Percentiles rank a stretch among this genome's conserved stretches.
Evolutionary conservation across 1,140 invertebrate genomes (phyloP).

Genomic region (Mya arenaria): DNA sequence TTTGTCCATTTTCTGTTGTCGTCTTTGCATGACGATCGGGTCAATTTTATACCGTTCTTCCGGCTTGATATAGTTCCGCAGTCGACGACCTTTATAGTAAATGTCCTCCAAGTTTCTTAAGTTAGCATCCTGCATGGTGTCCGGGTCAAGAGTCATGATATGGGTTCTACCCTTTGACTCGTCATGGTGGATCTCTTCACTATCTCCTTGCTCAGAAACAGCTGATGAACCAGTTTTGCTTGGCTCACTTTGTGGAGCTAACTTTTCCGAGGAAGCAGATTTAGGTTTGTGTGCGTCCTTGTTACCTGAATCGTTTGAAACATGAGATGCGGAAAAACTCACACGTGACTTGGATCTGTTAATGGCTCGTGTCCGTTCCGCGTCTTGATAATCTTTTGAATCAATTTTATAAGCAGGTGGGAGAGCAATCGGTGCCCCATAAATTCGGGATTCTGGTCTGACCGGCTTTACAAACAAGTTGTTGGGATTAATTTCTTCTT

Average conservation of each 20-base stretch:
- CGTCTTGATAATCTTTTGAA: constrained; percentile 44
- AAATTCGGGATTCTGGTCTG: neutral
- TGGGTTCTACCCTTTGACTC: neutral
- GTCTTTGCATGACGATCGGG: constrained; percentile 36
- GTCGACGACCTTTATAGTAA: constrained; percentile 9
- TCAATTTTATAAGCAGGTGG: constrained; percentile 36
- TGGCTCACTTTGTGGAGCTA: neutral
- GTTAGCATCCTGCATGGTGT: constrained; percentile 14
- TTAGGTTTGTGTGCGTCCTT: neutral
- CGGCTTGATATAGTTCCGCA: constrained; percentile 38
- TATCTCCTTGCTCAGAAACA: neutral
- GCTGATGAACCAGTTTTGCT: neutral
- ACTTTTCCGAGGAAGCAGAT: neutral
- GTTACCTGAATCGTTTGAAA: neutral
- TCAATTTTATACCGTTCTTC: constrained; percentile 46
- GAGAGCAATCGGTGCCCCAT: neutral
- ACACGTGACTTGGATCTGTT: constrained; percentile 29
- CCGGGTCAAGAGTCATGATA: constrained; percentile 21
- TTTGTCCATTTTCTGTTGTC: constrained; percentile 50
- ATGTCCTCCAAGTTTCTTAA: neutral
- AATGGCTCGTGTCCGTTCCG: constrained; percentile 25
- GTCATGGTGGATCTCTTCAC: neutral
- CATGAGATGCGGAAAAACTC: constrained; percentile 9
- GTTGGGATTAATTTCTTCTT: neutral
- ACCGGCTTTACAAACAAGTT: neutral